Conservation (phyloP, 2,113 vertebrate genomes). For the Hypocryptadius cinnamomeus region DNA sequence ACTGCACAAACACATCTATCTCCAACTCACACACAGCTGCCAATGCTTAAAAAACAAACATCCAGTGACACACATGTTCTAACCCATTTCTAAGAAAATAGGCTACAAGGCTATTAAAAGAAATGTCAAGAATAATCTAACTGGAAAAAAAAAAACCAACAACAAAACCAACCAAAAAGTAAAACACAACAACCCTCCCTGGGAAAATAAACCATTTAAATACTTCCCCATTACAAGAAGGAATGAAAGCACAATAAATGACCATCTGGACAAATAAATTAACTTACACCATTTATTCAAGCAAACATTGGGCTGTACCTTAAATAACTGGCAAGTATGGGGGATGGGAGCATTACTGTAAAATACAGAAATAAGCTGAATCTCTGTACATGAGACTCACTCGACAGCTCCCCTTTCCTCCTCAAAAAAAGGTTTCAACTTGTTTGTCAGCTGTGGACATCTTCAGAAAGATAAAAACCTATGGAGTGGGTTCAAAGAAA, state of each 20-base stretch:
- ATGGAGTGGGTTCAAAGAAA: constrained; percentile 46
- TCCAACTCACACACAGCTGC: constrained; percentile 36
- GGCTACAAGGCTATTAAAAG: constrained; percentile 49
- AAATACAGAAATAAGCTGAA: background rate
- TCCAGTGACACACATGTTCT: constrained; percentile 49
- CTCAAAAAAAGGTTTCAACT: background rate
- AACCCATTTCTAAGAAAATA: constrained; percentile 56
- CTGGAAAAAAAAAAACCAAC: background rate
- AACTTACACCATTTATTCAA: constrained; percentile 6
- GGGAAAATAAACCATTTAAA: constrained; percentile 43
- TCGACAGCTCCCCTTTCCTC: background rate
- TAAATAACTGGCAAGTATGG: constrained; percentile 6
- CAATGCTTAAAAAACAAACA: constrained; percentile 54
- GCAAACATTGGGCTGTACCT: constrained; percentile 21
- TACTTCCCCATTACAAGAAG: constrained; percentile 4
- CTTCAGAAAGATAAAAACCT: constrained; percentile 35
- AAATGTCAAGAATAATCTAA: constrained; percentile 11
- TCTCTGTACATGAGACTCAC: background rate
- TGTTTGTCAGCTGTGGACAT: constrained; percentile 12
- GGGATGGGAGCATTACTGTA: background rate
- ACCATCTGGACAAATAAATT: constrained; percentile 28
- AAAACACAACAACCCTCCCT: background rate
- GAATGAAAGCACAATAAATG: constrained; percentile 27
- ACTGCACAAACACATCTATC: constrained; percentile 34
- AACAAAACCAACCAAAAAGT: background rate